phyloP scores from a whole-genome alignment of 2,113 vertebrate genomes.

The Clarias magur region DNA sequence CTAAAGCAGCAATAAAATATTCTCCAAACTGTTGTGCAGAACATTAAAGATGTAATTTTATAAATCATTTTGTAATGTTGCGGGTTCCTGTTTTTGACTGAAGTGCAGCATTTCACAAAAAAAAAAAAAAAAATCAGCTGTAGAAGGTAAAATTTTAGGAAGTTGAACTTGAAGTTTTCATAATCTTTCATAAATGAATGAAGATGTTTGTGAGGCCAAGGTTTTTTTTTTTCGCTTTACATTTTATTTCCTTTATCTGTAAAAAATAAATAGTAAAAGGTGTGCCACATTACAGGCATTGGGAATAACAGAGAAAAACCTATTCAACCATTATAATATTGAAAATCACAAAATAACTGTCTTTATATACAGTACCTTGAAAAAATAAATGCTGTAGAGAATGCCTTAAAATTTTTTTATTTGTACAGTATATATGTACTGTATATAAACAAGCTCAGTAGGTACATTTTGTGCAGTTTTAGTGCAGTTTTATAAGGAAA shows the following conservation, averaged over 20 bases:
- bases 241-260: background rate
- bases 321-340: background rate
- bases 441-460: too few species aligned
- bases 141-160: background rate
- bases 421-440: too few species aligned
- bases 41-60: background rate
- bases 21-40: background rate
- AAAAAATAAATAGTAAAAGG: background rate
- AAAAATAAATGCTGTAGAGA: too few species aligned
- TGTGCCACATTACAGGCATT: background rate
- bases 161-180: background rate
- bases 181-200: background rate
- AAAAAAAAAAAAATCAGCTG: background rate
- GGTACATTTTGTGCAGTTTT: too few species aligned
- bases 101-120: background rate
- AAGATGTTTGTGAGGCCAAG: background rate
- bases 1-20: background rate
- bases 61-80: background rate
- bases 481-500: too few species aligned
- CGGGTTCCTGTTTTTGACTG: background rate
- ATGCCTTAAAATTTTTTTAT: too few species aligned
- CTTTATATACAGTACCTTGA: background rate
- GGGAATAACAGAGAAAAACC: background rate
- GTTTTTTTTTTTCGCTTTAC: background rate
- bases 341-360: background rate